Conservation (phyloP, 2,113 vertebrate genomes). For the Toxotes chatareus region DNA sequence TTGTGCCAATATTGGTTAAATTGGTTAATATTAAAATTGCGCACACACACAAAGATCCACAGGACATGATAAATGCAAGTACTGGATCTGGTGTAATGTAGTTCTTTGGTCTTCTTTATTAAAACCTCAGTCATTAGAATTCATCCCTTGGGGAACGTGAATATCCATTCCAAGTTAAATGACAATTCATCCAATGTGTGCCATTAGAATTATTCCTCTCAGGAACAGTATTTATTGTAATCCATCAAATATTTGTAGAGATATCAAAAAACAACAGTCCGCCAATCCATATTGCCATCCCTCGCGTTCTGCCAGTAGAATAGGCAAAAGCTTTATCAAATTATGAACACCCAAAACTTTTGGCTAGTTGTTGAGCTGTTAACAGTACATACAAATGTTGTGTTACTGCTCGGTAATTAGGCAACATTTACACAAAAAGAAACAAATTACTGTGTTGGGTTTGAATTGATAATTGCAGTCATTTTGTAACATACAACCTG, state of each 20-base stretch:
- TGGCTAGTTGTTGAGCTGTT: not conserved
- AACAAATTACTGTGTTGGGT: constrained; percentile 14
- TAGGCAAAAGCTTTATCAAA: not conserved
- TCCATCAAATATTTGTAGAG: not conserved
- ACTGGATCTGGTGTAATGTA: not conserved
- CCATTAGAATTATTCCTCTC: too few species aligned
- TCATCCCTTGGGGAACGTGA: too few species aligned
- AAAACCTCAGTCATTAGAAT: too few species aligned
- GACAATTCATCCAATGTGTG: too few species aligned
- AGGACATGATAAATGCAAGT: not conserved
- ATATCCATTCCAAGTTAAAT: too few species aligned
- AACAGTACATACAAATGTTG: not conserved
- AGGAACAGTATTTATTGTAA: too few species aligned
- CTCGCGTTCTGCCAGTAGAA: not conserved
- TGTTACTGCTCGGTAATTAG: not conserved
- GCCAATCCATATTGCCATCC: not conserved
- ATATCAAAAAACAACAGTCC: not conserved
- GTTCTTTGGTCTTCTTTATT: too few species aligned
- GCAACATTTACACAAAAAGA: constrained; percentile 3
- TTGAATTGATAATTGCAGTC: constrained; percentile 50
- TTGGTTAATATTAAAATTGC: not conserved
- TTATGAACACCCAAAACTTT: not conserved
- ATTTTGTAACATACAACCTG: constrained; percentile 48
- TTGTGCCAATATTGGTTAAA: not conserved
- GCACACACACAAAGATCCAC: not conserved